Base-by-base conservation (phyloP, 1,140 invertebrate genomes). In the Heliconius nattereri region DNA sequence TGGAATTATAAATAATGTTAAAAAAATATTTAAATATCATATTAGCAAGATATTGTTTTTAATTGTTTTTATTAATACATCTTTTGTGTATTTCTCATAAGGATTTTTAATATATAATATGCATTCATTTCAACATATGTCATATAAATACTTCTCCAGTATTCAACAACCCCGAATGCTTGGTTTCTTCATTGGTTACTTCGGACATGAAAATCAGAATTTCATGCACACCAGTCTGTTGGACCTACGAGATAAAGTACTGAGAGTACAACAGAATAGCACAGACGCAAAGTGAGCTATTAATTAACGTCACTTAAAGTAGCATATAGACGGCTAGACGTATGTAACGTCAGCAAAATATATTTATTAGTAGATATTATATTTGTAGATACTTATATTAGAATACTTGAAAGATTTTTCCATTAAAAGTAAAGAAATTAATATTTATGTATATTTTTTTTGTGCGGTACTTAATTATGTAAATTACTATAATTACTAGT, bases 111-210 rank as follows among this genome's bases (percentile, higher is more conserved):
- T 35, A 8, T 8, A 1, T 37, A 37, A n/a, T n/a, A 37, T 37
- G 37, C 9, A 37, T 9, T 37, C 8, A 37, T 40, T 2, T 40
- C 37, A 40, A 40, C 8, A 60, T 3, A 60, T 11, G 70, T 29
- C 71, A 20, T 78, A 54, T 70, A 20, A 52, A 66, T 32, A 75
- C 78, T 84, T 83, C 76, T 81, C 26, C 83, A 94, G 93, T 84
- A 91, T 94, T 81, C 89, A 91, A 70, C 94, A 95, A 79, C 95
- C 95, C 0, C 81, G 95, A 23, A 90, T 94, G 83, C 87, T 96
- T 76, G 95, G 95, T 57, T 86, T 83, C 11, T 91, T 96, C 81
- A 93, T 96, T 81, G 88, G 89, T 8, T 95, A 95, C 88, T 96
- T 96, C 83, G 84, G 88, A 45, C 90, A 90, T 60, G 66, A 75